These are phyloP conservation scores for Rhadinocentrus ornatus DNA, from an alignment of 2,797 vertebrate species.

Conservation along the genomic window DNA sequence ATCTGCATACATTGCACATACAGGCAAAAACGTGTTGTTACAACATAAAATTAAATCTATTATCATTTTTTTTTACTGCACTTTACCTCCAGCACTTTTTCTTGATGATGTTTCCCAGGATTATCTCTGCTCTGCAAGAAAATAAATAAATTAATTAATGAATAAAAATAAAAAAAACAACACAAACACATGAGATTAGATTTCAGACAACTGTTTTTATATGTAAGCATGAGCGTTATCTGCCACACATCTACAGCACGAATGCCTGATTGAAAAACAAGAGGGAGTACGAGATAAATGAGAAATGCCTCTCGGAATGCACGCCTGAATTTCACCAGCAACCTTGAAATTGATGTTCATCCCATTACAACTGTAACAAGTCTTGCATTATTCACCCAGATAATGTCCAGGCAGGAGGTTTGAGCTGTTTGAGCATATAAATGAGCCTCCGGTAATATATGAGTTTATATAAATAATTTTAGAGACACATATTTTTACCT, in stretches of 20 bases:
- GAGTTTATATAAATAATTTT: constrained; percentile 57
- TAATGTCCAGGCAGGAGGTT: constrained; percentile 28
- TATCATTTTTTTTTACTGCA: constrained; percentile 7
- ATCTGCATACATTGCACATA: neutral
- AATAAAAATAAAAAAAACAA: neutral
- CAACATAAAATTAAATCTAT: neutral
- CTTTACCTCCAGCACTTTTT: constrained; percentile 98
- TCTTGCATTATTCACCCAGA: constrained; percentile 38
- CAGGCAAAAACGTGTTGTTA: constrained; percentile 13
- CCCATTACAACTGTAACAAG: constrained; percentile 10
- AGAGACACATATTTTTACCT: constrained; percentile 22
- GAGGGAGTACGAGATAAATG: constrained; percentile 20
- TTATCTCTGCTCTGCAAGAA: constrained; percentile 91
- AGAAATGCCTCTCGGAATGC: constrained; percentile 16
- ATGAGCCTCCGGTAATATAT: constrained; percentile 51
- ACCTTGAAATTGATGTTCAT: constrained; percentile 63
- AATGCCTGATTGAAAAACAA: constrained; percentile 47
- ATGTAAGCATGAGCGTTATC: constrained; percentile 48
- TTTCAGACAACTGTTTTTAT: constrained; percentile 20
- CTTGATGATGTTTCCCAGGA: constrained; percentile 98
- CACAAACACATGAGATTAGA: constrained; percentile 57
- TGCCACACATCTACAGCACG: constrained; percentile 48
- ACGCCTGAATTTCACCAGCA: constrained; percentile 27
- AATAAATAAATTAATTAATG: neutral
- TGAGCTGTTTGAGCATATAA: constrained; percentile 45